Evolutionary conservation across 2,888 invertebrate genomes (phyloP).

Genomic region (Drosophila imparisetae): DNA sequence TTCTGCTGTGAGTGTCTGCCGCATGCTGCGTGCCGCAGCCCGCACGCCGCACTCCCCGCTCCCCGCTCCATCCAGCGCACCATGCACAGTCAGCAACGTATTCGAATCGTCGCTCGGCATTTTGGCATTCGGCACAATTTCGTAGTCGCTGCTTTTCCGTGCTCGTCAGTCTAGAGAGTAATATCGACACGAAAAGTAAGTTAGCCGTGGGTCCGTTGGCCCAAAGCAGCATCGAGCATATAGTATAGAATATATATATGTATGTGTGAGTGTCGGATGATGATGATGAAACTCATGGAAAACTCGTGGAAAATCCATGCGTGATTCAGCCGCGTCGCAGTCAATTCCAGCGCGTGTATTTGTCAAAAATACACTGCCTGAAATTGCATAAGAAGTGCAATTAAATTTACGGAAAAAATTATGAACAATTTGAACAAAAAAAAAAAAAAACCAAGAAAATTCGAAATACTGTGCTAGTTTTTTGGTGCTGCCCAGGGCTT

Average conservation of each 20-base stretch:
- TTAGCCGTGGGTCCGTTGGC: conserved; percentile 69
- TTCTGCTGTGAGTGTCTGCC: conserved; percentile 47
- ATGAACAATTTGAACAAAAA: conserved; percentile 56
- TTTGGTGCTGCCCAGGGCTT: conserved; percentile 79
- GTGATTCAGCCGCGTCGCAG: conserved; percentile 52
- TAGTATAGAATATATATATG: conserved; percentile 73
- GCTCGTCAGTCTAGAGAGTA: conserved; percentile 83
- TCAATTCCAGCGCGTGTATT: conserved; percentile 47
- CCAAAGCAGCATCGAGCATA: conserved; percentile 58
- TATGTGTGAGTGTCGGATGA: conserved; percentile 37
- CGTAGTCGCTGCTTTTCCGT: conserved; percentile 46
- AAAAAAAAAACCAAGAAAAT: conserved; percentile 49
- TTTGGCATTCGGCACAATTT: conserved; percentile 61
- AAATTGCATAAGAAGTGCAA: conserved; percentile 64
- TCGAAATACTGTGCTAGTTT: conserved; percentile 74
- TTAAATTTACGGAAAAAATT: conserved; percentile 50
- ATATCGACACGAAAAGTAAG: conserved; percentile 85
- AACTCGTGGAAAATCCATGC: conserved; percentile 78
- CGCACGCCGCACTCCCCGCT: neutral
- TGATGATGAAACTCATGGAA: conserved; percentile 65
- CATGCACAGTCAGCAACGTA: conserved; percentile 9
- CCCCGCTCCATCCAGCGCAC: neutral
- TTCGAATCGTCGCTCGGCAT: conserved; percentile 57
- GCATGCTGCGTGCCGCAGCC: conserved; percentile 68
- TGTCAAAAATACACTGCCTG: conserved; percentile 4